phyloP scores from a whole-genome alignment of 53 echinoderm and acorn worm genomes.

The Paracentrotus lividus region DNA sequence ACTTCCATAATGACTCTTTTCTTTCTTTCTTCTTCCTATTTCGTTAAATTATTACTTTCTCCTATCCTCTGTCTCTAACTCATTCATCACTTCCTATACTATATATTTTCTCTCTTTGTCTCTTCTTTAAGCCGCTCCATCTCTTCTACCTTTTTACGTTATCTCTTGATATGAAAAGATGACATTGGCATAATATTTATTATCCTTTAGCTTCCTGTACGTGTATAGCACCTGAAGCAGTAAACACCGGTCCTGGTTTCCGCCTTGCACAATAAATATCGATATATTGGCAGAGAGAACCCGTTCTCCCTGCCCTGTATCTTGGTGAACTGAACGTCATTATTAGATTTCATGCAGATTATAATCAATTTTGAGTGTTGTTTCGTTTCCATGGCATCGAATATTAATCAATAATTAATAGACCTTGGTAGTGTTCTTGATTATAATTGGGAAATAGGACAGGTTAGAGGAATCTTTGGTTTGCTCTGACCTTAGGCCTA shows the following conservation, averaged over 20 bases:
- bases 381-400: neutral
- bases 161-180: neutral
- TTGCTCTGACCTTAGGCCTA: too few species aligned
- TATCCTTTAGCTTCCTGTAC: neutral
- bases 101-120: too few species aligned
- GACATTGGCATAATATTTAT: slow-evolving; percentile 6
- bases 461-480: neutral
- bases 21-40: neutral
- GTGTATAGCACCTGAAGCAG: neutral
- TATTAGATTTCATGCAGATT: neutral
- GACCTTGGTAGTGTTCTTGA: neutral
- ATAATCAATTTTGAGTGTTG: neutral
- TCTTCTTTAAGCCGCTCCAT: neutral
- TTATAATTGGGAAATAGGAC: neutral
- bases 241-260: neutral
- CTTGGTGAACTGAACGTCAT: neutral
- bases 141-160: neutral
- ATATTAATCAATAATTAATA: neutral
- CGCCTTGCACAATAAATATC: neutral
- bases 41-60: neutral
- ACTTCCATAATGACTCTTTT: too few species aligned
- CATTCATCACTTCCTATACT: too few species aligned
- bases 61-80: too few species aligned
- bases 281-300: neutral
- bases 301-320: neutral